A percentile compares a stretch with the other conserved stretches of the same genome.
Conservation (phyloP, 2,113 vertebrate species). For the Alouatta palliata region DNA sequence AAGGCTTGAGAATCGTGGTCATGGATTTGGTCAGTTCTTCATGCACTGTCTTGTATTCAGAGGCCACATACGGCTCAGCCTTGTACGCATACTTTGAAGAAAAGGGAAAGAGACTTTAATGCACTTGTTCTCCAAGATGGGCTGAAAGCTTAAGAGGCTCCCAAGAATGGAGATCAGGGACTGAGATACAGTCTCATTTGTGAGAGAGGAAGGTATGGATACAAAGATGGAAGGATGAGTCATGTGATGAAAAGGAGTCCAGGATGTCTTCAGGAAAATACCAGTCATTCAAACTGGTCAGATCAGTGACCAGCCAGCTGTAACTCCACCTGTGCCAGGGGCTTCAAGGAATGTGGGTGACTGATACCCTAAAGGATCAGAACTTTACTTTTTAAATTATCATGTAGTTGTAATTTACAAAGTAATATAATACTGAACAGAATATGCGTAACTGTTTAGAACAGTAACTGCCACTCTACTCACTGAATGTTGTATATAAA, state of each 20-base stretch:
- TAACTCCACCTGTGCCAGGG: not conserved
- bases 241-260: slow-evolving; percentile 28
- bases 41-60: slow-evolving; percentile 91
- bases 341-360: not conserved
- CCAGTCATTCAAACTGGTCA: not conserved
- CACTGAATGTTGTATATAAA: not conserved
- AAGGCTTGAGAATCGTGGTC: slow-evolving; percentile 97
- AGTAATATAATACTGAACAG: not conserved
- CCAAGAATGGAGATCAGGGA: not conserved
- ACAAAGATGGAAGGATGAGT: slow-evolving; percentile 19
- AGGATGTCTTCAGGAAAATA: not conserved
- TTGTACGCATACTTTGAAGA: slow-evolving; percentile 93
- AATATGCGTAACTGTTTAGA: not conserved
- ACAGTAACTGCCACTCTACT: not conserved
- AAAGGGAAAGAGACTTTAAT: slow-evolving; percentile 36
- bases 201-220: slow-evolving; percentile 5
- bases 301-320: not conserved
- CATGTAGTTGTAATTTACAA: not conserved
- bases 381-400: not conserved
- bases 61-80: slow-evolving; percentile 91
- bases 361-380: not conserved
- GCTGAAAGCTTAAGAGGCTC: not conserved
- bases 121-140: not conserved
- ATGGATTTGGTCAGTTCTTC: slow-evolving; percentile 98
- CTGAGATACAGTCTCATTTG: not conserved